Evolutionary conservation across 2,888 invertebrate species (phyloP), one percentile per base, ranked within the genome.

Genomic region (Epinotia nisella): DNA sequence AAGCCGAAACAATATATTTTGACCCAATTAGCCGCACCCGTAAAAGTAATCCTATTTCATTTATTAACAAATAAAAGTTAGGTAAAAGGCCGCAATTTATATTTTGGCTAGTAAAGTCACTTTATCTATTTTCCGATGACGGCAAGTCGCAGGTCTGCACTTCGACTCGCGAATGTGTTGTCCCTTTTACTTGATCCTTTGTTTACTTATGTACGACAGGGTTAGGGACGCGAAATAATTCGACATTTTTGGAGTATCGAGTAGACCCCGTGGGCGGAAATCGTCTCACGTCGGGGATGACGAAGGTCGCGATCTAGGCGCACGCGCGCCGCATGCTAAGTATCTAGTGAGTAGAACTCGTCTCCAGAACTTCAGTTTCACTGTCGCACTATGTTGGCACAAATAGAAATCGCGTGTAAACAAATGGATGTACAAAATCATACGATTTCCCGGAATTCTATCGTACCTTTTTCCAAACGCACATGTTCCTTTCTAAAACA

Each of bases 271-370:
- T 71, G 70, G 74, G 74, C 75, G 75, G 76, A 77, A 83, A 83
- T 82, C 78, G 78, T 79, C 76, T 78, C 79, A 77, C 79, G 80
- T 80, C 76, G 74, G 64, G 71, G 64, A 75, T 76, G 77, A 78
- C 75, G 78, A 76, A 78, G 82, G 79, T 70, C 78, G 75, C 71
- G 66, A 74, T 74, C 73, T 67, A 51, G 60, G 70, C 64, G 49
- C 61, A 45, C 64, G 66, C 59, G 58, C 39, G 7, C 41, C 65
- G 77, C 82, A 85, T 85, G 83, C 80, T 77, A 84, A 85, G 75
- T 74, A 64, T 15, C 21, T 19, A 51, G 29, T 29, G 45, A 79
- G 71, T 64, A 45, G 62, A 49, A 53, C 51, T 60, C 53, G 11
- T 21, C 39, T 45, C 49, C 53, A 35, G 66, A 71, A 71, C 59